Percentiles rank a stretch among this genome's conserved stretches.
Conservation (phyloP, 2,888 invertebrate genomes). For the Perizoma flavofasciatum region DNA sequence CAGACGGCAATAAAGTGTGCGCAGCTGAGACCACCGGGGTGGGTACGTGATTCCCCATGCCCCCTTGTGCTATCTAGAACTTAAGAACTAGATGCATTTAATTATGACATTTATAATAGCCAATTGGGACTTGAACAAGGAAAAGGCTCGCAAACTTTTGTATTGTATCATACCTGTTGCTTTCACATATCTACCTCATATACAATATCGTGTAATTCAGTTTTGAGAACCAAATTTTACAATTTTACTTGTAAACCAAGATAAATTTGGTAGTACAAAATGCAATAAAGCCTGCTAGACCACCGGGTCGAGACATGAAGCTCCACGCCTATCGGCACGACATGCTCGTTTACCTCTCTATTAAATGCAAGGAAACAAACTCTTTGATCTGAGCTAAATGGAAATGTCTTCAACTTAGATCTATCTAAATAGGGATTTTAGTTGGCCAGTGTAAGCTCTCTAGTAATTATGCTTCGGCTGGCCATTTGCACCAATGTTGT, state of each 20-base stretch:
- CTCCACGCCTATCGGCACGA: conserved; percentile 60
- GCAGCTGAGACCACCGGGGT: conserved; percentile 42
- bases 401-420: conserved; percentile 13
- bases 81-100: too few species aligned
- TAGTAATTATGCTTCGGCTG: background rate
- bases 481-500: background rate
- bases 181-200: too few species aligned
- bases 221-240: too few species aligned
- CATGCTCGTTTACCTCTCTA: conserved; percentile 36
- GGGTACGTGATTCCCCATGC: conserved; percentile 19
- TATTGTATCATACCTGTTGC: too few species aligned
- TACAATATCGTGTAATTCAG: too few species aligned
- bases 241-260: too few species aligned
- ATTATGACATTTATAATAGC: too few species aligned
- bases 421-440: conserved; percentile 15
- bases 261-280: too few species aligned
- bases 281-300: conserved; percentile 37
- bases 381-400: conserved; percentile 19
- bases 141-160: too few species aligned
- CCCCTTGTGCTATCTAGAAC: background rate
- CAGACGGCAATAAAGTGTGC: conserved; percentile 42
- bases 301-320: conserved; percentile 54
- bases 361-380: conserved; percentile 28
- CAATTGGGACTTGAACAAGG: too few species aligned
- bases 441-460: background rate